Conservation (phyloP, 2,797 vertebrate species). For the Leptatherina wallacei region DNA sequence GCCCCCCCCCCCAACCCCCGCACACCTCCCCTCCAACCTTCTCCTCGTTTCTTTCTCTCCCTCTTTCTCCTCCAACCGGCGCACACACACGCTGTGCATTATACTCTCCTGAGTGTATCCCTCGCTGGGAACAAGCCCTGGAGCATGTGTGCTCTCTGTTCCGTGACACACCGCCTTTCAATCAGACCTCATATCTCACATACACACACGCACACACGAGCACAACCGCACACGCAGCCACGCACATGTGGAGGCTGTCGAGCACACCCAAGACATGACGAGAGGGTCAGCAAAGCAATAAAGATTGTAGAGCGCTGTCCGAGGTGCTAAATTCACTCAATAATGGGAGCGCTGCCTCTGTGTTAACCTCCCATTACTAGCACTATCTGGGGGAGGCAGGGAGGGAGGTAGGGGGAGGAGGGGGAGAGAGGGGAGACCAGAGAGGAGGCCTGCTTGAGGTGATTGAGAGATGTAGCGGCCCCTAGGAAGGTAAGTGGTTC, state of each 20-base stretch:
- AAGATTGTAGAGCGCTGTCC: slow-evolving; percentile 98
- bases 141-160: slow-evolving; percentile 96
- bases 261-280: slow-evolving; percentile 93
- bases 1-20: slow-evolving; percentile 80
- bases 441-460: slow-evolving; percentile 78
- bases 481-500: slow-evolving; percentile 85
- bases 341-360: slow-evolving; percentile 97
- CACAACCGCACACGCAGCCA: slow-evolving; percentile 39
- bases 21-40: slow-evolving; percentile 65
- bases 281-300: slow-evolving; percentile 99
- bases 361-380: slow-evolving; percentile 99
- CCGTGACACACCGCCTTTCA: slow-evolving; percentile 99
- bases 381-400: slow-evolving; percentile 85
- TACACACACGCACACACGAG: slow-evolving; percentile 58
- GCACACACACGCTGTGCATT: slow-evolving; percentile 74
- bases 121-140: slow-evolving; percentile 94
- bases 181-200: slow-evolving; percentile 87
- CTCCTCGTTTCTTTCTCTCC: slow-evolving; percentile 62
- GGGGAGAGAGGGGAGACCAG: slow-evolving; percentile 56
- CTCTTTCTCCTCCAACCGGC: slow-evolving; percentile 52
- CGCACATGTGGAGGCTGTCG: slow-evolving; percentile 72
- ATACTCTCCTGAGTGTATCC: slow-evolving; percentile 92
- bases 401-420: slow-evolving; percentile 34
- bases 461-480: slow-evolving; percentile 82
- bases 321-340: slow-evolving; percentile 99